Conservation (phyloP, 2,888 invertebrate genomes). For the Hypercompe scribonia region DNA sequence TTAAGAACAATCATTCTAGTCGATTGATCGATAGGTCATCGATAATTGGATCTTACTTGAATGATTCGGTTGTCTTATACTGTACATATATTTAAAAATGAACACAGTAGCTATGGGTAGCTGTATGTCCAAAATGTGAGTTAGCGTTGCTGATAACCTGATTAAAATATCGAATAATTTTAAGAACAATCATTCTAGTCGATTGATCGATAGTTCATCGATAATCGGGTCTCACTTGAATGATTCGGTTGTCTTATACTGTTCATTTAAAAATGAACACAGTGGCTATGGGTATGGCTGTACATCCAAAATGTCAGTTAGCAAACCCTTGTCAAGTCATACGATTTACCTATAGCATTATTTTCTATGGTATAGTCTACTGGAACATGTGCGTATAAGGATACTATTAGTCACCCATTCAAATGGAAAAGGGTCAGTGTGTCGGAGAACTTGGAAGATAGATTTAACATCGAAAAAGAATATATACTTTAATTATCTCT, state of each 20-base stretch:
- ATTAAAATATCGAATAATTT: too few relatives aligned
- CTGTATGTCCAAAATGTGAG: too few relatives aligned
- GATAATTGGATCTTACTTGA: not conserved
- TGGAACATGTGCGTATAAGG: conserved; percentile 9
- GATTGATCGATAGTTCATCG: too few relatives aligned
- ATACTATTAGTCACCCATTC: conserved; percentile 13
- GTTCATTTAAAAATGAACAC: conserved; percentile 10
- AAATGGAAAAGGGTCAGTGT: conserved; percentile 2
- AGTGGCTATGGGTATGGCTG: not conserved
- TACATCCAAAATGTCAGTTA: conserved; percentile 16
- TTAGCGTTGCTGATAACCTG: too few relatives aligned
- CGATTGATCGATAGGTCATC: too few relatives aligned
- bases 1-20: too few relatives aligned
- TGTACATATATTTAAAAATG: conserved; percentile 9
- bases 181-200: too few relatives aligned
- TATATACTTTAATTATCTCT: too few relatives aligned
- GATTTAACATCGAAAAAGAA: not conserved
- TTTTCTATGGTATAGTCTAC: conserved; percentile 12
- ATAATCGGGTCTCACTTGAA: not conserved
- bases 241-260: not conserved
- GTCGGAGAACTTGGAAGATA: not conserved
- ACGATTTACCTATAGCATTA: conserved; percentile 13
- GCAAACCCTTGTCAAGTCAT: conserved; percentile 6
- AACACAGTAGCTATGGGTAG: not conserved
- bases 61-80: not conserved